Conservation (phyloP, 2,797 vertebrate genomes). For the Cyprinodon diabolis region DNA sequence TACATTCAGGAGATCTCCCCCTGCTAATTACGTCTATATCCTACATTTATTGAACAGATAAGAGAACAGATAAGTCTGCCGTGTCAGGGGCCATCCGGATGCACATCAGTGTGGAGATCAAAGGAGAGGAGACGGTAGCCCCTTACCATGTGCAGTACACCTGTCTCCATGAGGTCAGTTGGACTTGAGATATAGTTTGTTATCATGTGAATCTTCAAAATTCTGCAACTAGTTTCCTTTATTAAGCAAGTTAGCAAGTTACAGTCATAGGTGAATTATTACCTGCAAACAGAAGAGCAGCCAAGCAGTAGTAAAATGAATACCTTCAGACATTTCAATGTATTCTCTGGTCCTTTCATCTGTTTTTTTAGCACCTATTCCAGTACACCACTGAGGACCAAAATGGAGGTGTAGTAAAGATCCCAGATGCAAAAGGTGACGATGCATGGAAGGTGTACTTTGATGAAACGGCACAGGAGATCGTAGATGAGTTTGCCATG, state of each 20-base stretch:
- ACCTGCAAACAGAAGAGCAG: neutral
- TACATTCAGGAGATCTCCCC: conserved; percentile 32
- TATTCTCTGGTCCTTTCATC: conserved; percentile 9
- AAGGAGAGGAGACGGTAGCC: conserved; percentile 97
- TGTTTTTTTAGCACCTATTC: conserved; percentile 88
- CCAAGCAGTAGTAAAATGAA: neutral
- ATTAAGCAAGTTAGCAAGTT: neutral
- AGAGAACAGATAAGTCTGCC: conserved; percentile 95
- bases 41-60: conserved; percentile 81
- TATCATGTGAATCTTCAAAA: conserved; percentile 8
- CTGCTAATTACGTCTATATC: conserved; percentile 29
- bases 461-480: conserved; percentile 95
- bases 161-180: conserved; percentile 92
- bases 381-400: conserved; percentile 96
- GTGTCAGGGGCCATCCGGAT: conserved; percentile 96
- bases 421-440: conserved; percentile 94
- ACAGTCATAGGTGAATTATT: neutral
- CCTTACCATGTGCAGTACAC: conserved; percentile 98
- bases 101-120: conserved; percentile 98
- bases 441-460: conserved; percentile 99
- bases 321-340: neutral
- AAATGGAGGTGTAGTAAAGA: conserved; percentile 92
- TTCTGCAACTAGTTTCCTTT: neutral
- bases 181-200: neutral
- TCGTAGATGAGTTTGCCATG: conserved; percentile 98